Conservation (phyloP, 64 coral and sea anemone genomes). For the Dendrophyllia cribrosa region DNA sequence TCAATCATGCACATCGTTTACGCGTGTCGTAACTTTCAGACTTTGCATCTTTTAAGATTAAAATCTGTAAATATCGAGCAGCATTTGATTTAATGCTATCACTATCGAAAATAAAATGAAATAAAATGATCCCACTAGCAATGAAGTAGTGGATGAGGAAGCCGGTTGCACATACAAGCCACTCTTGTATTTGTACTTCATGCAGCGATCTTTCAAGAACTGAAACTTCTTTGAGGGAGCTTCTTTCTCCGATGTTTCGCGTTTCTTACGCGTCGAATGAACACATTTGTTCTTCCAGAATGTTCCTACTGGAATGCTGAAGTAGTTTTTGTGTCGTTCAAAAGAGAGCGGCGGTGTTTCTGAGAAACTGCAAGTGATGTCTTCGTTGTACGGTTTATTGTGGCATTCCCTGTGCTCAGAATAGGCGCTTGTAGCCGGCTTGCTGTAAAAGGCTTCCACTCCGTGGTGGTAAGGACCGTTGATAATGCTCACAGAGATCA, state of each 20-base stretch:
- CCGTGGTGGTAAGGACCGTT: constrained; percentile 71
- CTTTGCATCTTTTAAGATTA: too few species aligned
- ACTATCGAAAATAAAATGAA: too few species aligned
- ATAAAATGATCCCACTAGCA: too few species aligned
- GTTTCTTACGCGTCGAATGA: constrained; percentile 28
- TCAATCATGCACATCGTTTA: too few species aligned
- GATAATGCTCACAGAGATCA: not conserved
- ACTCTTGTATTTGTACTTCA: constrained; percentile 17
- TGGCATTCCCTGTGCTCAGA: constrained; percentile 70
- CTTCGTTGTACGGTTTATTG: constrained; percentile 66
- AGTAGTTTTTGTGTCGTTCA: constrained; percentile 55
- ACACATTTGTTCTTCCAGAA: constrained; percentile 37
- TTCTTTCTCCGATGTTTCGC: not conserved
- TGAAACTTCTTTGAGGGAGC: not conserved
- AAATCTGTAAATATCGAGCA: too few species aligned
- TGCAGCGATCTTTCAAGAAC: constrained; percentile 8
- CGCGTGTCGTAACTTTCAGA: too few species aligned
- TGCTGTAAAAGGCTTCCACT: constrained; percentile 48
- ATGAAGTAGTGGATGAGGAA: too few species aligned
- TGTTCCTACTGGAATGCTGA: constrained; percentile 46
- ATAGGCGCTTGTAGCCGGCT: not conserved
- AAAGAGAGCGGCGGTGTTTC: not conserved
- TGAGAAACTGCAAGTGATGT: constrained; percentile 36
- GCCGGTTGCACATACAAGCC: too few species aligned
- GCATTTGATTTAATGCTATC: too few species aligned